Evolutionary conservation across 2,113 vertebrate species (phyloP), one percentile per base, ranked within the genome.

Genomic region (Mirounga angustirostris): DNA sequence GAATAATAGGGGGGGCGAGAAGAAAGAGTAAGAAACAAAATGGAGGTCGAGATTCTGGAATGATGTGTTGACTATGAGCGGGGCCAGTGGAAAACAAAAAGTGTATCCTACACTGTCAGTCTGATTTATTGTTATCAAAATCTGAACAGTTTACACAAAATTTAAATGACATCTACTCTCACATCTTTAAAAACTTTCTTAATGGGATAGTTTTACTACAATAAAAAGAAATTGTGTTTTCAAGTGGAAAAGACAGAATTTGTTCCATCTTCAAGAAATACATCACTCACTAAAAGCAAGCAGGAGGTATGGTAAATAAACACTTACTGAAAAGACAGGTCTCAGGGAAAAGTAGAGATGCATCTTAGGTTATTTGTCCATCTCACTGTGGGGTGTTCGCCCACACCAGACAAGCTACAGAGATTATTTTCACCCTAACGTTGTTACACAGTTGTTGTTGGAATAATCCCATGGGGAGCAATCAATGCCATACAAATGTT

Each of bases 401-500:
- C 93, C 88, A 97, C 96, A 93, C 58, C 92, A 97, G 94, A 96
- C 81, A 54, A 97, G 96, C 95, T 89, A 98, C 97, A 98, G 96
- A 98, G 98, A 99, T 97, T 94, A 97, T 98, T 98, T 98, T 97
- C 97, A 97, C 88, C 89, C 83, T 91, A 82, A 96, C 28, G 80
- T 94, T 95, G 97, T 98, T 96, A 83, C 95, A 93, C 69, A 86
- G 97, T 92, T 96, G 98, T 98, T 97, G 97, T 67, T 50, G 19
- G 91, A 88, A 97, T 78, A 98, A 98, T 93, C 69, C 21, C 98
- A 95, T 50, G 97, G 97, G 97, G 71, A 97, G 71, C 94, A 97
- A 98, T 99, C 98, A 98, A 97, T 98, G 97, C 73, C 96, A 98
- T 90, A 96, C 36, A 98, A 97, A 98, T 1, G 36, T 96, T 98